Conservation (phyloP, 1,140 invertebrate genomes). For the Luehdorfia chinensis region DNA sequence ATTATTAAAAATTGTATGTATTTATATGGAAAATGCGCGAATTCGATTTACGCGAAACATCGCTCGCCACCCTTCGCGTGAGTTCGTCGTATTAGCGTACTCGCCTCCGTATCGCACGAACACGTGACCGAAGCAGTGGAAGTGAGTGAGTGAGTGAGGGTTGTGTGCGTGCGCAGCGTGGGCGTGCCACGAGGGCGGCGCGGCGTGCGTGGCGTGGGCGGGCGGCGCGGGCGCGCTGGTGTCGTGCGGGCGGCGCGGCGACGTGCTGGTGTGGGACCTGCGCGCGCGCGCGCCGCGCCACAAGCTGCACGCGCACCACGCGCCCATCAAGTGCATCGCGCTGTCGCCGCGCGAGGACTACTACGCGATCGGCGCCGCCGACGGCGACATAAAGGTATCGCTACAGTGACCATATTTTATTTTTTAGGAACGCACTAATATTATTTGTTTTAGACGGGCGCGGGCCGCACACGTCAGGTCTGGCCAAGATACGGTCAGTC, state of each 20-base stretch:
- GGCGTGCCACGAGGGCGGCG: conserved; percentile 94
- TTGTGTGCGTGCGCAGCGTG: conserved; percentile 81
- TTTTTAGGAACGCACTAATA: no score
- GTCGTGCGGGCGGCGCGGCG: conserved; percentile 96
- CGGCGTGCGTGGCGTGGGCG: conserved; percentile 92
- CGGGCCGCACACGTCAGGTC: no score
- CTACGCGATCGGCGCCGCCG: conserved; percentile 98
- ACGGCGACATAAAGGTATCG: conserved; percentile 99
- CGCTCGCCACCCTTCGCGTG: no score
- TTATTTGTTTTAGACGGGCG: no score
- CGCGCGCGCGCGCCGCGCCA: conserved; percentile 92
- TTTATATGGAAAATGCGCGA: no score
- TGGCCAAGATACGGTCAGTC: no score
- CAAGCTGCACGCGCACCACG: conserved; percentile 94
- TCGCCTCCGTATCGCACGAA: no score
- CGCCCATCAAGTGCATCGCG: conserved; percentile 95
- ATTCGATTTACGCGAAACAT: no score
- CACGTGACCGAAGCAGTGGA: no score
- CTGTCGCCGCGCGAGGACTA: conserved; percentile 97
- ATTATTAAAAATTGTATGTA: no score
- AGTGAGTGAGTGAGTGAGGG: background rate
- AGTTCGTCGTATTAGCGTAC: no score
- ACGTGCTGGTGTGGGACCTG: conserved; percentile 96
- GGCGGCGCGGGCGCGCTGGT: conserved; percentile 94
- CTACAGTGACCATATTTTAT: no score